Evolutionary conservation across 1,140 invertebrate genomes (phyloP).

Genomic region (Drosophila auraria): DNA sequence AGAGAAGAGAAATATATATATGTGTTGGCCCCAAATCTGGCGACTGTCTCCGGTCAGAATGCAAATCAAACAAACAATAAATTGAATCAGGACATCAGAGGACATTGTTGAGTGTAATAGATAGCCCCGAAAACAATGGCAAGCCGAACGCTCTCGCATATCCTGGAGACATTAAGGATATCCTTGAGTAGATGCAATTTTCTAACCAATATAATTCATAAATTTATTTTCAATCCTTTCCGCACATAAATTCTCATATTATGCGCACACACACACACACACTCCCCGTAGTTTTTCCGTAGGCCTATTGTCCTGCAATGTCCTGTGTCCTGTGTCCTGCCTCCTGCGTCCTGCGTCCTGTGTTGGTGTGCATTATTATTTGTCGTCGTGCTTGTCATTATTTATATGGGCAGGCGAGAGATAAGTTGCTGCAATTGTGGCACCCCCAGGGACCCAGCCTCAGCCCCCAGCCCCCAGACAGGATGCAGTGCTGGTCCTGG

Average conservation of each 20-base stretch:
- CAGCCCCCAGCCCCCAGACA: slow-evolving; percentile 7
- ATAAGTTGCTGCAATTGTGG: slow-evolving; percentile 79
- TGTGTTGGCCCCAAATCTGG: slow-evolving; percentile 14
- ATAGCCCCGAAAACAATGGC: slow-evolving; percentile 40
- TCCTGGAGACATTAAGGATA: slow-evolving; percentile 83
- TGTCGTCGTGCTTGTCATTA: slow-evolving; percentile 85
- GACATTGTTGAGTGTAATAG: slow-evolving; percentile 65
- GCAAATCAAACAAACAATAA: slow-evolving; percentile 83
- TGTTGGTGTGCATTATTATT: slow-evolving; percentile 79
- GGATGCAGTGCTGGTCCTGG: slow-evolving; percentile 62
- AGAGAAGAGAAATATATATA: slow-evolving; percentile 4
- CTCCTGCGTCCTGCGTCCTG: slow-evolving; percentile 23
- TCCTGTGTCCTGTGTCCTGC: slow-evolving; percentile 27
- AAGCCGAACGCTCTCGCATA: slow-evolving; percentile 68
- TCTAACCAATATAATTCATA: slow-evolving; percentile 85
- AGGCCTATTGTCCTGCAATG: slow-evolving; percentile 68
- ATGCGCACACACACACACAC: slow-evolving; percentile 56
- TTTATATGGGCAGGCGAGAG: slow-evolving; percentile 83
- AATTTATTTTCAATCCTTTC: slow-evolving; percentile 85
- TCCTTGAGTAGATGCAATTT: slow-evolving; percentile 85
- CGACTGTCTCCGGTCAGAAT: slow-evolving; percentile 51
- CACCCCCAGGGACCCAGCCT: slow-evolving; percentile 1
- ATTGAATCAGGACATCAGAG: slow-evolving; percentile 58
- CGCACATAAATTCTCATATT: slow-evolving; percentile 85
- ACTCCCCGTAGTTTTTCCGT: slow-evolving; percentile 39